These are phyloP conservation scores for Mystacides longicornis DNA, from an alignment of 2,888 invertebrate genomes.

Conservation along the genomic window DNA sequence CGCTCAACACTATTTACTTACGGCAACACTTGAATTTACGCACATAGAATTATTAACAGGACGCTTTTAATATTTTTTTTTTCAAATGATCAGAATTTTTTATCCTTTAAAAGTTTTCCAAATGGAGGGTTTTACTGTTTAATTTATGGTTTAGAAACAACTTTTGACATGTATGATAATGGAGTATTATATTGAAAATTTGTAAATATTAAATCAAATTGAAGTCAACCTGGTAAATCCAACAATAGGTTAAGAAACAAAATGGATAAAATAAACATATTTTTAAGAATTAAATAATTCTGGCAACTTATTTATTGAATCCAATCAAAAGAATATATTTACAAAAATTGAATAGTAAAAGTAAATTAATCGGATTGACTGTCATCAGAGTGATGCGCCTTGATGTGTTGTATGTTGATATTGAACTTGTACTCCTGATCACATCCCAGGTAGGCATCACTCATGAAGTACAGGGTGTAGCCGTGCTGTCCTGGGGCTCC, in stretches of 20 bases:
- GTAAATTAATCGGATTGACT: slow-evolving; percentile 46
- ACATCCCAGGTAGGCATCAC: slow-evolving; percentile 97
- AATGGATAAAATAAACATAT: background rate
- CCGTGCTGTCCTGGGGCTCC: slow-evolving; percentile 82
- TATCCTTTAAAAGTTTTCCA: too few species aligned
- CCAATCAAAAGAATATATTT: background rate
- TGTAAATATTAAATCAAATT: too few species aligned
- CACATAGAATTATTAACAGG: too few species aligned
- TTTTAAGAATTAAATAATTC: background rate
- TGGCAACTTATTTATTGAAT: background rate
- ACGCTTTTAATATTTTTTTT: too few species aligned
- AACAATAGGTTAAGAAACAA: background rate
- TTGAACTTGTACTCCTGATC: slow-evolving; percentile 98
- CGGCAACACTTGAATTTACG: too few species aligned
- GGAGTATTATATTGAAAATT: too few species aligned
- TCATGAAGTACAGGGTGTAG: slow-evolving; percentile 97
- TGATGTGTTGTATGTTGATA: slow-evolving; percentile 72
- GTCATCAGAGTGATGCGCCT: slow-evolving; percentile 37
- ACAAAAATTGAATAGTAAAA: background rate
- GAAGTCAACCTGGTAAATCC: background rate
- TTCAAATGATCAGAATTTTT: too few species aligned
- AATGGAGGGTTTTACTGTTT: too few species aligned
- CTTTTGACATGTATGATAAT: too few species aligned
- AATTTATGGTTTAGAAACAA: too few species aligned
- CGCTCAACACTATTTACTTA: too few species aligned